These are phyloP conservation scores for Trichechus manatus DNA, from an alignment of 2,113 vertebrate species.

Conservation along the genomic window DNA sequence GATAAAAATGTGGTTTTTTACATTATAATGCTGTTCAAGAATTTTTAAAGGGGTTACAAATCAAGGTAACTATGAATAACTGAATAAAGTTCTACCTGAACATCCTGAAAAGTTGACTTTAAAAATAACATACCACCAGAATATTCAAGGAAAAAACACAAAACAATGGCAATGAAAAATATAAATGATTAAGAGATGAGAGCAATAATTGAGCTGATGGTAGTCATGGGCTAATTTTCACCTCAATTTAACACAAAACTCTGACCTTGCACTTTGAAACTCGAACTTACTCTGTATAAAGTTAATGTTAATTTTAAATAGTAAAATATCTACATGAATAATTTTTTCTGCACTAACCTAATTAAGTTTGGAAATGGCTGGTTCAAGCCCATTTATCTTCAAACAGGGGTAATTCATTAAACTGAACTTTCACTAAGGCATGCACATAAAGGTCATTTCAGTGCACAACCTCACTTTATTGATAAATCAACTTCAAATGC, in stretches of 20 bases:
- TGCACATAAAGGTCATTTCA: slow-evolving; percentile 69
- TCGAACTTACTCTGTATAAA: neutral
- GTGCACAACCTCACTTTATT: slow-evolving; percentile 85
- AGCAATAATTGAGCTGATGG: neutral
- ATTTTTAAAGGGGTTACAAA: slow-evolving; percentile 17
- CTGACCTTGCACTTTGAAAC: neutral
- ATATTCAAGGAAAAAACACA: neutral
- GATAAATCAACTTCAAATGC: slow-evolving; percentile 81
- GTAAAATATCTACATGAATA: slow-evolving; percentile 49
- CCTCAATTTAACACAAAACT: slow-evolving; percentile 35
- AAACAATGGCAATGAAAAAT: slow-evolving; percentile 17
- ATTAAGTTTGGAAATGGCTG: slow-evolving; percentile 68
- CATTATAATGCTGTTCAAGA: neutral
- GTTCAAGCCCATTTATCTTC: slow-evolving; percentile 75
- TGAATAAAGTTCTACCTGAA: slow-evolving; percentile 54
- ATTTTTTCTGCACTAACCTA: slow-evolving; percentile 57
- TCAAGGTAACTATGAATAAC: slow-evolving; percentile 37
- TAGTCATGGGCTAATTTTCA: slow-evolving; percentile 5
- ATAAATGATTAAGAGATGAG: neutral
- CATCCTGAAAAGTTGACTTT: neutral
- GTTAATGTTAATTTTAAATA: slow-evolving; percentile 25
- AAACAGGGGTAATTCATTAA: slow-evolving; percentile 78
- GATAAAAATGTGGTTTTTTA: neutral
- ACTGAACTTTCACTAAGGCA: slow-evolving; percentile 77
- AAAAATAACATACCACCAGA: slow-evolving; percentile 41